Conservation (phyloP, 2,888 invertebrate species). For the Prostheceraeus crozeri region DNA sequence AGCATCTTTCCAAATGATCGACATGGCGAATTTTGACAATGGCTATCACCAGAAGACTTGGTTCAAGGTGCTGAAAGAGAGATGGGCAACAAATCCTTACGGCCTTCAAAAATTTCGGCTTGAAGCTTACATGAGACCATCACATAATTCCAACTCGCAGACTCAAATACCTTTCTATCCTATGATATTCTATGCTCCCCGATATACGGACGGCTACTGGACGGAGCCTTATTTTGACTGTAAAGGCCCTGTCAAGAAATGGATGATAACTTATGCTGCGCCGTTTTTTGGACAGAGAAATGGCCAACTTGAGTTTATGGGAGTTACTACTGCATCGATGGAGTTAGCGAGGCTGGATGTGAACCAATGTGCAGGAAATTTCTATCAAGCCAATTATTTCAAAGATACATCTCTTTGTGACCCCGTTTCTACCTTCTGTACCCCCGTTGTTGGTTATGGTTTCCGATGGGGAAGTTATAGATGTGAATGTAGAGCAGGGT, state of each 20-base stretch:
- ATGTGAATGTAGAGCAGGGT: constrained; percentile 92
- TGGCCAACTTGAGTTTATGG: too few relatives aligned
- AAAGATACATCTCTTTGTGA: constrained; percentile 91
- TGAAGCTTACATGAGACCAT: constrained; percentile 81
- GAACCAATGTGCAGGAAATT: constrained; percentile 78
- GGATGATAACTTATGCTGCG: constrained; percentile 41
- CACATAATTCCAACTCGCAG: too few relatives aligned
- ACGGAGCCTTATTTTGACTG: constrained; percentile 40
- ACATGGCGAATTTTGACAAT: not conserved
- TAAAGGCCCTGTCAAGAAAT: constrained; percentile 34
- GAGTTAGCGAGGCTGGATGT: too few relatives aligned
- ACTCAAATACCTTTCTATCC: constrained; percentile 46
- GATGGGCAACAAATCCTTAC: constrained; percentile 89
- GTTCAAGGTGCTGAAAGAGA: constrained; percentile 75
- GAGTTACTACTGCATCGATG: too few relatives aligned
- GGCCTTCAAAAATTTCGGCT: constrained; percentile 76
- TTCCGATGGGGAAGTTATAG: constrained; percentile 91
- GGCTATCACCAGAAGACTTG: constrained; percentile 58
- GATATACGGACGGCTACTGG: constrained; percentile 41
- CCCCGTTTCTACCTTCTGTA: constrained; percentile 73
- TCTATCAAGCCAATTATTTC: constrained; percentile 80
- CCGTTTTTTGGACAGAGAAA: constrained; percentile 55
- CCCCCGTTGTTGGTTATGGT: not conserved
- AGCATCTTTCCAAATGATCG: constrained; percentile 32
- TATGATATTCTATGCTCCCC: constrained; percentile 58